Evolutionary conservation across 2,888 invertebrate genomes (phyloP).

Genomic region (Nemapogon koenigi): DNA sequence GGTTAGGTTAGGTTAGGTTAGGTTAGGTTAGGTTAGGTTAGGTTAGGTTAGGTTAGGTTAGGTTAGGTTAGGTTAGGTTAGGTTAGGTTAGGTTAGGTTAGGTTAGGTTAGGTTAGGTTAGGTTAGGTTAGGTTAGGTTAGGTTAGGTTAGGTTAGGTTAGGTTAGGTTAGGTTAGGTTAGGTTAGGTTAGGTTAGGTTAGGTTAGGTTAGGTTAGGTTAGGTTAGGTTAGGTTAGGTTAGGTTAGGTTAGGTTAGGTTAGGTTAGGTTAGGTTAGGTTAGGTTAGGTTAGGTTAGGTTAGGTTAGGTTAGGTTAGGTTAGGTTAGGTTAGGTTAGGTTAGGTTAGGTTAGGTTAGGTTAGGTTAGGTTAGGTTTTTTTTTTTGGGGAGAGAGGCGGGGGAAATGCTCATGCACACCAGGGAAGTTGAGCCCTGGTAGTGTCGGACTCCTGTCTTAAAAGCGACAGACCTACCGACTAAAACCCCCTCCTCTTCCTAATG

Average conservation of each 20-base stretch:
- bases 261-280: constrained; percentile 22
- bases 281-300: constrained; percentile 22
- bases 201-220: constrained; percentile 24
- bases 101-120: constrained; percentile 22
- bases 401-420: too few relatives aligned
- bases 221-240: constrained; percentile 21
- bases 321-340: constrained; percentile 20
- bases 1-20: constrained; percentile 32
- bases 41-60: constrained; percentile 29
- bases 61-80: constrained; percentile 26
- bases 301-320: constrained; percentile 21
- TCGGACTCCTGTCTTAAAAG: too few relatives aligned
- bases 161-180: constrained; percentile 24
- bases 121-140: constrained; percentile 22
- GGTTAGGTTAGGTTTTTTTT: constrained; percentile 19
- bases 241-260: constrained; percentile 22
- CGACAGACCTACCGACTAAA: too few relatives aligned
- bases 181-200: constrained; percentile 24
- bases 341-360: constrained; percentile 19
- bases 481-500: neutral
- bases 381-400: too few relatives aligned
- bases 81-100: constrained; percentile 22
- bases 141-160: constrained; percentile 22
- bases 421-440: too few relatives aligned
- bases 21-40: constrained; percentile 29